Evolutionary conservation across 2,888 invertebrate genomes (phyloP), one percentile per base, ranked within the genome.

Genomic region (Clusia tigrina): DNA sequence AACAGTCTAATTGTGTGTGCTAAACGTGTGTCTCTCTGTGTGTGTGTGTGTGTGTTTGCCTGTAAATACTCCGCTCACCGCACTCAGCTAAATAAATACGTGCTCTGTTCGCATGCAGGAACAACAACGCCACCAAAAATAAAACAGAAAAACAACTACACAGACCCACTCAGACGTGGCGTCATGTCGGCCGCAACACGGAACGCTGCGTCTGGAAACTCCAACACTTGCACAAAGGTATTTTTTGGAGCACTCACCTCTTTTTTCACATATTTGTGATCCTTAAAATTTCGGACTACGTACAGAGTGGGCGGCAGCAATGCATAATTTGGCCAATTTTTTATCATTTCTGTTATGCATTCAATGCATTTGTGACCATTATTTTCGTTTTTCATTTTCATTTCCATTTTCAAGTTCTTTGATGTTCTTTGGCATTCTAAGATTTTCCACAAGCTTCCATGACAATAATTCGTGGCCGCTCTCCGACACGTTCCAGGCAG

Each of bases 131-230:
- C n/a, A n/a, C n/a, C 3, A 17, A 42, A 10, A 42, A 42, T 2
- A 15, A 42, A 17, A n/a, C 42, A 42, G 42, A n/a, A 5, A 42
- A 42, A 42, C 9, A 42, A 32, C 9, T n/a, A 42, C n/a, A 15
- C 23, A 12, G 46, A 32, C 32, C 5, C 18, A 26, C 1, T 46
- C 17, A 24, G 18, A 24, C 53, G 10, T 54, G 38, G 42, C n/a
- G 2, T 5, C 26, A 32, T 32, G 32, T 17, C 54, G 12, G 22
- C 18, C 20, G 32, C 54, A 20, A 9, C 23, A 64, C 64, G 61
- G 60, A 61, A 64, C 64, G 64, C 64, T 61, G 58, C 61, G 64
- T 64, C 58, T 53, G 54, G 54, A 57, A 42, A 42, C 42, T 10
- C 42, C 42, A 42, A 42, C 42, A 42, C n/a, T n/a, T n/a, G n/a